Percentiles rank a stretch among this genome's conserved stretches.
phyloP scores from a whole-genome alignment of 2,113 vertebrate genomes.

The Malurus elegans region DNA sequence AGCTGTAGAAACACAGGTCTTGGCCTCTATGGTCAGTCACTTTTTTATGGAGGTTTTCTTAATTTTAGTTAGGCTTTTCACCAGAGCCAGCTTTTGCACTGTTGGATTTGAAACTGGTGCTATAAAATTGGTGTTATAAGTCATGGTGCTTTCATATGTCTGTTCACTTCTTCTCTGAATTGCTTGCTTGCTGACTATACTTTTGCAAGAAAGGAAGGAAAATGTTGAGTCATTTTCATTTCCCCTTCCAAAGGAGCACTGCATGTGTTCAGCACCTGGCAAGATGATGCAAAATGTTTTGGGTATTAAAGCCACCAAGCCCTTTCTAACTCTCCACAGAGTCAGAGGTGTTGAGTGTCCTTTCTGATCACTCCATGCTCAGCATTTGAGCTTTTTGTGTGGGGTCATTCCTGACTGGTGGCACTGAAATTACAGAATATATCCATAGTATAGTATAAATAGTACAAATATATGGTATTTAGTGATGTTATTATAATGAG shows the following conservation, averaged over 20 bases:
- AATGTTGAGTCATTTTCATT: background rate
- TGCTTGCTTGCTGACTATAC: background rate
- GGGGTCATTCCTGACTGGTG: constrained; percentile 6
- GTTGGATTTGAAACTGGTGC: background rate
- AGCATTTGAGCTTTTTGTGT: background rate
- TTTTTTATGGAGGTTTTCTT: background rate
- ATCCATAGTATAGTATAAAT: background rate
- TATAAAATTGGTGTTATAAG: background rate
- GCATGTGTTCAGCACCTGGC: background rate
- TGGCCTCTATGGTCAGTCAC: fast-evolving
- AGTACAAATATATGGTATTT: constrained; percentile 15
- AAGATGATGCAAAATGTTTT: background rate
- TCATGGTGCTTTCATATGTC: background rate
- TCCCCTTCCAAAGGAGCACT: background rate
- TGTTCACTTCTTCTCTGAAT: background rate
- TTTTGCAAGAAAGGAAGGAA: background rate
- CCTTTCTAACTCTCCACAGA: background rate
- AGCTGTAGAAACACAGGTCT: background rate
- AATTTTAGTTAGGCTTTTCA: background rate
- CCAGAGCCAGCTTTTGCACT: background rate
- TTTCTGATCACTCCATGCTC: background rate
- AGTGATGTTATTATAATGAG: constrained; percentile 28
- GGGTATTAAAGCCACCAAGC: background rate
- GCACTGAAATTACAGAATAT: constrained; percentile 34
- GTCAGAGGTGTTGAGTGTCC: background rate